Conservation (phyloP, 2,113 vertebrate genomes). For the Dicerorhinus sumatrensis region DNA sequence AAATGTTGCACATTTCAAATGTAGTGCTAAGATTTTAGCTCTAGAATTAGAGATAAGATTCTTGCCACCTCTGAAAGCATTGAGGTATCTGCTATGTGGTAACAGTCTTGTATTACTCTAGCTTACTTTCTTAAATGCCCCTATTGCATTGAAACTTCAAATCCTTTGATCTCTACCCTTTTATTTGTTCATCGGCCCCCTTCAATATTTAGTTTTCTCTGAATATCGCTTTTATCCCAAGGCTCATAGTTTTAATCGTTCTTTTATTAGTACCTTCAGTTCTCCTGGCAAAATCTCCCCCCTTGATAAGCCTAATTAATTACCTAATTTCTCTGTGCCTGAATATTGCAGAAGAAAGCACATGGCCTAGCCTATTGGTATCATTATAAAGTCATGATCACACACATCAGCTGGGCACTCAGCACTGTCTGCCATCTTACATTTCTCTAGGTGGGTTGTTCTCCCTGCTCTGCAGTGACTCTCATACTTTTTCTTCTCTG, state of each 20-base stretch:
- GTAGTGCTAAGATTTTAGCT: neutral
- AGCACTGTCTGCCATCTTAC: neutral
- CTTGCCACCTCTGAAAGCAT: neutral
- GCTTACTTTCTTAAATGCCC: neutral
- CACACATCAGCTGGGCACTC: neutral
- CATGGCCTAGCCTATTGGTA: neutral
- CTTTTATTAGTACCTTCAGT: neutral
- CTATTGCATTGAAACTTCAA: neutral
- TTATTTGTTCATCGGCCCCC: neutral
- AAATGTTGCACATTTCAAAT: neutral
- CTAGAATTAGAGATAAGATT: neutral
- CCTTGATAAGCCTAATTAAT: neutral
- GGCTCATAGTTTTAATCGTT: neutral
- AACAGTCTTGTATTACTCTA: neutral
- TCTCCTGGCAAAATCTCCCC: neutral
- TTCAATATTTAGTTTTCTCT: slow-evolving; percentile 11
- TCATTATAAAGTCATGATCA: neutral
- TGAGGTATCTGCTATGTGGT: neutral
- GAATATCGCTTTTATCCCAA: neutral
- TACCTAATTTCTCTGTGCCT: neutral
- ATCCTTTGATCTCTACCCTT: neutral
- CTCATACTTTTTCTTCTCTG: neutral
- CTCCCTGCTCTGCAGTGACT: neutral
- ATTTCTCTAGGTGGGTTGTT: neutral
- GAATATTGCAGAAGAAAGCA: neutral